These are phyloP conservation scores for Prosapia bicincta DNA, from an alignment of 2,888 invertebrate species.

Conservation along the genomic window DNA sequence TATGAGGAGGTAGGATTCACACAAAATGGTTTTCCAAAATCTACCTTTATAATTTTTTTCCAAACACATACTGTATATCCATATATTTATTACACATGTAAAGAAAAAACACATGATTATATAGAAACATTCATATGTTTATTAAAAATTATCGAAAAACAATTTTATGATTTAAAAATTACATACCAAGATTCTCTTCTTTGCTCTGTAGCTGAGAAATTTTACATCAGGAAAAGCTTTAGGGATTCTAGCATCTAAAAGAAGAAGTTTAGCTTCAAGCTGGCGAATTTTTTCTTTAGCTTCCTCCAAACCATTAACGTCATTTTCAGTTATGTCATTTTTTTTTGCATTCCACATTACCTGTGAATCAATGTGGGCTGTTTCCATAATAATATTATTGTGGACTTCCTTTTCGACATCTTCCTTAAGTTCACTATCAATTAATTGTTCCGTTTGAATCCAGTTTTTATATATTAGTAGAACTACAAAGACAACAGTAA, in stretches of 20 bases:
- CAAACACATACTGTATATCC: too few relatives aligned
- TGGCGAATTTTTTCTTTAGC: constrained; percentile 33
- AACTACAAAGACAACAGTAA: constrained; percentile 42
- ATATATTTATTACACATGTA: too few relatives aligned
- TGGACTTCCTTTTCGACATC: neutral
- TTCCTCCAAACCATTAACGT: constrained; percentile 32
- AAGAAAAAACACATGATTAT: too few relatives aligned
- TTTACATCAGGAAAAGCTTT: constrained; percentile 88
- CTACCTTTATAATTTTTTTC: too few relatives aligned
- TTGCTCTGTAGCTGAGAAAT: constrained; percentile 85
- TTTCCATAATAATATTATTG: neutral
- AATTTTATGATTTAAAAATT: neutral
- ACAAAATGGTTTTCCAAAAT: too few relatives aligned
- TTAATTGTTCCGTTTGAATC: constrained; percentile 43
- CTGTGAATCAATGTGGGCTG: neutral
- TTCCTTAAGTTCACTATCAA: constrained; percentile 7
- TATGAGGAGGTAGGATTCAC: too few relatives aligned
- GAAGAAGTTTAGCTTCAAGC: constrained; percentile 54
- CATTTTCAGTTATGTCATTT: neutral
- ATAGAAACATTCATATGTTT: too few relatives aligned
- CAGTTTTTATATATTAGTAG: constrained; percentile 48
- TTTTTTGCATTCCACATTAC: neutral
- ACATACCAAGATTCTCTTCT: constrained; percentile 85
- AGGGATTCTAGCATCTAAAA: constrained; percentile 62
- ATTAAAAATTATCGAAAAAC: too few relatives aligned